Evolutionary conservation across 2,888 invertebrate genomes (phyloP).

Genomic region (Entomobrya multifasciata): DNA sequence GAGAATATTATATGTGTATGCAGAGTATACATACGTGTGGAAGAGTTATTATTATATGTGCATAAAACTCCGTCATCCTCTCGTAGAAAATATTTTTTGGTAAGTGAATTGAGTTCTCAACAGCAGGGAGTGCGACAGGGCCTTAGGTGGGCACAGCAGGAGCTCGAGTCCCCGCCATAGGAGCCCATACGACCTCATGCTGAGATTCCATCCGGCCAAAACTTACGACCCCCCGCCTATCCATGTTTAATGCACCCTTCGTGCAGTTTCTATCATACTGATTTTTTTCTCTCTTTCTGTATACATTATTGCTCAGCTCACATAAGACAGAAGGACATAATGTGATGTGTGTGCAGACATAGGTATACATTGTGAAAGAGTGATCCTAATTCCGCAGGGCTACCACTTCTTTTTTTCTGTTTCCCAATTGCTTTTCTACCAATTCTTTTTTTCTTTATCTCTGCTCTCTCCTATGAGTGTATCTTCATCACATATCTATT

Average conservation of each 20-base stretch:
- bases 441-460: constrained; percentile 44
- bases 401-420: constrained; percentile 40
- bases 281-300: constrained; percentile 64
- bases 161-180: constrained; percentile 74
- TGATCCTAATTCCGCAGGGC: constrained; percentile 70
- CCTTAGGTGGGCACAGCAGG: constrained; percentile 80
- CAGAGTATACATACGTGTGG: not conserved
- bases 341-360: not conserved
- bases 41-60: constrained; percentile 42
- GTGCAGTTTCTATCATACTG: constrained; percentile 71
- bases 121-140: constrained; percentile 78
- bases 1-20: not conserved
- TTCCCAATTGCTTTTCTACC: constrained; percentile 45
- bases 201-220: constrained; percentile 79
- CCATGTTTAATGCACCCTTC: constrained; percentile 77
- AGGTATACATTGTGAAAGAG: constrained; percentile 12
- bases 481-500: constrained; percentile 63
- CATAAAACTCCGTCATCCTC: constrained; percentile 10
- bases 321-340: constrained; percentile 5
- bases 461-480: not conserved
- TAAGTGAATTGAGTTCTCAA: constrained; percentile 80
- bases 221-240: constrained; percentile 75
- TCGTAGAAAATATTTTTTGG: constrained; percentile 50
- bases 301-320: not conserved
- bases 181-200: constrained; percentile 77